Percentiles rank a stretch among this genome's conserved stretches.
These are phyloP conservation scores for Silurus glanis DNA, from an alignment of 2,113 vertebrate genomes.

Conservation along the genomic window DNA sequence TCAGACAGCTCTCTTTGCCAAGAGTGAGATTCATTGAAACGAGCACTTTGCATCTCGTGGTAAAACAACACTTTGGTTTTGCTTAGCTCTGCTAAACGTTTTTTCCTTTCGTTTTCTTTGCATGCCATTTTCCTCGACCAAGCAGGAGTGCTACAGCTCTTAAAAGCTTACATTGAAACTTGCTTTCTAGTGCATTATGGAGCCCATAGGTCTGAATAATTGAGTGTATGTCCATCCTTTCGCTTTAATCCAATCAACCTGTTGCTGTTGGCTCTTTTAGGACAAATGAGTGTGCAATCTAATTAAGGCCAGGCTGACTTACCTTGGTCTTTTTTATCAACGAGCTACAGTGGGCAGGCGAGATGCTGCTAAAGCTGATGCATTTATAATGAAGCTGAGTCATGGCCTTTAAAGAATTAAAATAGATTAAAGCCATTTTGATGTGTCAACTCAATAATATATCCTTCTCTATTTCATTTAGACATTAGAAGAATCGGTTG, in stretches of 20 bases:
- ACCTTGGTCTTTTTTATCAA: constrained; percentile 63
- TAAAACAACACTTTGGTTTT: constrained; percentile 65
- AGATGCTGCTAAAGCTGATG: constrained; percentile 46
- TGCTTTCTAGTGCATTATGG: constrained; percentile 75
- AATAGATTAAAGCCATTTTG: constrained; percentile 44
- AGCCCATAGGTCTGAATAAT: constrained; percentile 68
- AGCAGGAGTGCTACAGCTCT: constrained; percentile 70
- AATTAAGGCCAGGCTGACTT: constrained; percentile 65
- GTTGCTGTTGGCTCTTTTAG: constrained; percentile 71
- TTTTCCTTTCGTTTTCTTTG: constrained; percentile 41
- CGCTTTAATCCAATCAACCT: constrained; percentile 66
- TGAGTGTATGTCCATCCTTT: constrained; percentile 62
- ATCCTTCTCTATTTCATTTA: constrained; percentile 44
- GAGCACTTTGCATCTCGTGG: constrained; percentile 29
- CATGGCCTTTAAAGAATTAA: constrained; percentile 52
- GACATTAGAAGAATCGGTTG: constrained; percentile 30
- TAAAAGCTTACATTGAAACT: constrained; percentile 73
- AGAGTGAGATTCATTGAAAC: constrained; percentile 29
- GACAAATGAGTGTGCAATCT: constrained; percentile 70
- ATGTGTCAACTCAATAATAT: constrained; percentile 51
- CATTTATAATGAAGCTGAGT: constrained; percentile 56
- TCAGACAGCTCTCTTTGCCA: constrained; percentile 23
- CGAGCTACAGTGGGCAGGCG: constrained; percentile 32
- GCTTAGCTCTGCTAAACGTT: constrained; percentile 66
- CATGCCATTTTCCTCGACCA: constrained; percentile 72